phyloP scores from a whole-genome alignment of 1,140 invertebrate species.

The Lanistes nyassanus region DNA sequence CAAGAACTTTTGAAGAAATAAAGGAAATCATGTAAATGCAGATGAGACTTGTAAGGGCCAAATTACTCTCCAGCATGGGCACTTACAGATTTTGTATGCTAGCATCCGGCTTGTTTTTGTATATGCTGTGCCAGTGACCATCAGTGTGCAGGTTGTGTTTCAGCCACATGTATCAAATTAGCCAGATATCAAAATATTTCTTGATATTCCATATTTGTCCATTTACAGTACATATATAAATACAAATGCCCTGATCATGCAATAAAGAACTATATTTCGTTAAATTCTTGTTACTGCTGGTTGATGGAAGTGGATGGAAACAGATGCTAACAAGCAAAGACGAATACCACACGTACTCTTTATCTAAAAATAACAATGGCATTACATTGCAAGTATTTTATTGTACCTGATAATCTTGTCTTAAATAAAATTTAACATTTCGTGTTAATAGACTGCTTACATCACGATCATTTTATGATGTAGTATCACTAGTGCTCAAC shows the following conservation, averaged over 20 bases:
- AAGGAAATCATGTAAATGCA: too few species aligned
- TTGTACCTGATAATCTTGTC: slow-evolving; percentile 25
- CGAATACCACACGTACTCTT: slow-evolving; percentile 1
- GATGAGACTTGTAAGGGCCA: too few species aligned
- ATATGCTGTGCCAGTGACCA: too few species aligned
- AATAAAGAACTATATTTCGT: slow-evolving; percentile 29
- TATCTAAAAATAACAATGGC: not conserved
- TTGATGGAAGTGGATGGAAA: not conserved
- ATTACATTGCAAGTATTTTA: slow-evolving; percentile 19
- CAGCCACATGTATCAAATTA: slow-evolving; percentile 9
- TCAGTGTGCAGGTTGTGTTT: not conserved
- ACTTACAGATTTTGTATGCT: too few species aligned
- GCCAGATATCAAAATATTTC: slow-evolving; percentile 28
- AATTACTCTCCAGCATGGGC: too few species aligned
- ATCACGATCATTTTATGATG: not conserved
- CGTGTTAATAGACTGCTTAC: not conserved
- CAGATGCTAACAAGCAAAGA: not conserved
- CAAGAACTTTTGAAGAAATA: too few species aligned
- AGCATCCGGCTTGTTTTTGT: too few species aligned
- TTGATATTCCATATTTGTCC: slow-evolving; percentile 31
- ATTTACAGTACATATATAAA: slow-evolving; percentile 26
- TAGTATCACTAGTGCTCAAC: slow-evolving; percentile 2
- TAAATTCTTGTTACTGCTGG: not conserved
- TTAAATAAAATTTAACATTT: slow-evolving; percentile 23
- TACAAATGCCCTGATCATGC: slow-evolving; percentile 13